phyloP scores from a whole-genome alignment of 2,113 vertebrate genomes.

The Cinclus mexicanus region DNA sequence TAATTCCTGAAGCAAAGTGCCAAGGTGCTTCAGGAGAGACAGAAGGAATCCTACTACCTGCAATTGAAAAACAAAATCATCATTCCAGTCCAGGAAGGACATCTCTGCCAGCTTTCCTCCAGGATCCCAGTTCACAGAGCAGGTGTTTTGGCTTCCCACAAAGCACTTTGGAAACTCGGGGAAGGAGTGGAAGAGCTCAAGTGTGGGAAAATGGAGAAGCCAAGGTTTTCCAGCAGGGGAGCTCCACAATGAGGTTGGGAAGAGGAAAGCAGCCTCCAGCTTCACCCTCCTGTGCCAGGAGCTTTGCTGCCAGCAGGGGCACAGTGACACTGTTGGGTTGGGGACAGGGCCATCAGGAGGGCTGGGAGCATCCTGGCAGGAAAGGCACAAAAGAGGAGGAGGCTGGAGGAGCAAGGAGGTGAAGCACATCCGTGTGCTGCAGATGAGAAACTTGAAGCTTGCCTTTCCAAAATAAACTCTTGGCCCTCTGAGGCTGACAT shows the following conservation, averaged over 20 bases:
- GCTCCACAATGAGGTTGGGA: neutral
- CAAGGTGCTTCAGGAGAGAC: neutral
- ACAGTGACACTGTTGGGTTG: neutral
- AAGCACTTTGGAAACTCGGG: neutral
- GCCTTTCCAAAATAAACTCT: neutral
- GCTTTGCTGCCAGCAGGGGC: neutral
- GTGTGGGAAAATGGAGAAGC: neutral
- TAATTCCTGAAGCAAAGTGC: fast-evolving
- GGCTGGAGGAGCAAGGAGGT: neutral
- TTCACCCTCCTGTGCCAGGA: neutral
- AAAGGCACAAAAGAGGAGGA: neutral
- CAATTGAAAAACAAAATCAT: neutral
- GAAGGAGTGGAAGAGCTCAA: neutral
- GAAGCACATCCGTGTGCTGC: neutral
- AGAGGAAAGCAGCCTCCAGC: neutral
- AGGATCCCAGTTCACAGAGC: neutral
- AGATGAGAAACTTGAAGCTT: neutral
- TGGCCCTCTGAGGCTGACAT: neutral
- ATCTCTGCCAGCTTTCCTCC: neutral
- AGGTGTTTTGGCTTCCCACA: slow-evolving; percentile 5
- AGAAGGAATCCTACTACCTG: neutral
- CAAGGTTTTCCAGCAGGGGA: neutral
- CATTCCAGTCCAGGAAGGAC: neutral
- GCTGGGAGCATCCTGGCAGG: neutral
- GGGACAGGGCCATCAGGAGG: neutral